phyloP scores from a whole-genome alignment of 2,888 invertebrate species.

The Drosophila macrothrix region DNA sequence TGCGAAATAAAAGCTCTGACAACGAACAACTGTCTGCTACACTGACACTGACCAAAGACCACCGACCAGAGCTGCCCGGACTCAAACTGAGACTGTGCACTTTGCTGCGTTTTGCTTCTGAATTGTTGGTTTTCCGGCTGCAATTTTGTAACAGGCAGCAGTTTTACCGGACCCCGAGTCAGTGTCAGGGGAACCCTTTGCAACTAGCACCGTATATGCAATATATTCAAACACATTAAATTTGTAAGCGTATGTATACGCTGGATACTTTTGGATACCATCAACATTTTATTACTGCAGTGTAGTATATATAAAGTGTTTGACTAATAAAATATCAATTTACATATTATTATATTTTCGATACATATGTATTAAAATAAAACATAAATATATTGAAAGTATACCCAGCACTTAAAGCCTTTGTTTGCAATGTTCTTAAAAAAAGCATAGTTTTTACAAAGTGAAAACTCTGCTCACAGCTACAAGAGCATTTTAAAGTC shows the following conservation, averaged over 20 bases:
- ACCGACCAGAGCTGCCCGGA: slow-evolving; percentile 11
- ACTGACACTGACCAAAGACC: slow-evolving; percentile 15
- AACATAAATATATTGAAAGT: background rate
- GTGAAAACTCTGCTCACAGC: background rate
- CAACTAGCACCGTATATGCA: slow-evolving; percentile 38
- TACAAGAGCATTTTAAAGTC: background rate
- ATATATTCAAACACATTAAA: slow-evolving; percentile 18
- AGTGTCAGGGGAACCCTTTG: background rate
- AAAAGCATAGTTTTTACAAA: background rate
- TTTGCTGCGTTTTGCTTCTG: background rate
- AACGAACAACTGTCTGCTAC: slow-evolving; percentile 5
- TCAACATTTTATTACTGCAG: background rate
- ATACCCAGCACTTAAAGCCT: background rate
- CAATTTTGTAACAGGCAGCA: slow-evolving; percentile 57
- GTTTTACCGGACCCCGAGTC: slow-evolving; percentile 16
- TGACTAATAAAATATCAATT: background rate
- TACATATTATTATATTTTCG: background rate
- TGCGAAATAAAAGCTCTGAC: slow-evolving; percentile 50
- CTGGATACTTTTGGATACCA: background rate
- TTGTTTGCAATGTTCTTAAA: background rate
- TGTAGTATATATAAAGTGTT: background rate
- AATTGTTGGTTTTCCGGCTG: slow-evolving; percentile 36
- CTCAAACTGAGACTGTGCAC: slow-evolving; percentile 11
- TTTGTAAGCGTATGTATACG: slow-evolving; percentile 1
- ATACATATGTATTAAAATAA: background rate